Evolutionary conservation across 2,113 vertebrate species (phyloP), one percentile per base, ranked within the genome.

Genomic region (Dolichallabes microphthalmus): DNA sequence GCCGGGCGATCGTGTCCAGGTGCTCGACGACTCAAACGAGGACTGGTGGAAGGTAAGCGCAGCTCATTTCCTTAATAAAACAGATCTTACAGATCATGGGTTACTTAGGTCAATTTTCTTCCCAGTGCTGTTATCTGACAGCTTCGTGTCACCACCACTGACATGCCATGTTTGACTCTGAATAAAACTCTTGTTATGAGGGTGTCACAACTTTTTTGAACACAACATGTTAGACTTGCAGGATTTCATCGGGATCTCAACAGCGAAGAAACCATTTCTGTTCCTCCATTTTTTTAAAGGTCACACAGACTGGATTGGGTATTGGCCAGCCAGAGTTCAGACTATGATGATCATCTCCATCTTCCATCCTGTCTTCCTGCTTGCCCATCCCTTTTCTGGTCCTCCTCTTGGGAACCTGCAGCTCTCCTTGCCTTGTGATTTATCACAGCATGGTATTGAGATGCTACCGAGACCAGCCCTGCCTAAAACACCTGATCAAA

Each of bases 21-120:
- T 98, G 83, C 95, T 95, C 69, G 97, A 98, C 57, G 97, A 98
- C 89, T 95, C 97, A 30, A 96, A 97, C 8, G 97, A 98, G 91
- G 97, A 98, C 89, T 98, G 97, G 97, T 98, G 97, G 97, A 97
- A 97, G 96, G 97, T 97, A 85, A 90, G 92, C 82, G 32, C 58
- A 27, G 52, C 66, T 63, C 19, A 15, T 68, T n/a, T 80, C 13
- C 55, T 30, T 32, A 74, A 74, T 75, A n/a, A 15, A 75, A 15
- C 12, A 15, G 20, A 13, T 50, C 39, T 22, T 35, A 17, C 14
- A 32, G 15, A 39, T 11, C 27, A 13, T 39, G 68, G 17, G 32
- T 39, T 32, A 32, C 2, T 17, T 30, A 17, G 6, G 9, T 69
- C 35, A 6, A 20, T 35, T 30, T 68, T 2, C 30, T 17, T n/a